Conservation (phyloP, 1,140 invertebrate species). For the Lepidurus couesii region DNA sequence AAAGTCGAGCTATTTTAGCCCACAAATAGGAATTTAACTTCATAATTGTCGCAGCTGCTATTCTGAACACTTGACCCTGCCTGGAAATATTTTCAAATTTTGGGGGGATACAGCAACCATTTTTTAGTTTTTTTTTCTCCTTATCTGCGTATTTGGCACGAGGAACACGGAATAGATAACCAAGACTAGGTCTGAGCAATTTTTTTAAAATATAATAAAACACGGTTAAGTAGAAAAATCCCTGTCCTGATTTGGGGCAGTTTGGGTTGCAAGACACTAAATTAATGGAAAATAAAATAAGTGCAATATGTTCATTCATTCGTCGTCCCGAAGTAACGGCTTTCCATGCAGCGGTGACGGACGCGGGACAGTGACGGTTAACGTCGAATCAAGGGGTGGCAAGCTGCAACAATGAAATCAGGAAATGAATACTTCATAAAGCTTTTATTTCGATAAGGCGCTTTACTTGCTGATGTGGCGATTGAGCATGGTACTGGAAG, state of each 20-base stretch:
- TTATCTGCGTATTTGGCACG: background rate
- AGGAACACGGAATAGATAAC: background rate
- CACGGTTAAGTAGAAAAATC: background rate
- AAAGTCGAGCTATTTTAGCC: no score
- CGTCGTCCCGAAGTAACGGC: constrained; percentile 8
- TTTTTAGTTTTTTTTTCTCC: no score
- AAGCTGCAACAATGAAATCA: background rate
- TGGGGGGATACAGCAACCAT: no score
- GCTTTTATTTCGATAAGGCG: background rate
- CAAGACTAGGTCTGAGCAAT: constrained; percentile 10
- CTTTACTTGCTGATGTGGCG: background rate
- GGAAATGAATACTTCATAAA: background rate
- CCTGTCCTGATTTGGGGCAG: background rate
- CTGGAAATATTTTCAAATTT: no score
- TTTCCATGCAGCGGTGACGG: background rate
- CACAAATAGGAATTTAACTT: no score
- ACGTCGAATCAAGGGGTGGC: background rate
- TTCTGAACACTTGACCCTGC: no score
- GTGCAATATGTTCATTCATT: background rate
- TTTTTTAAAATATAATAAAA: background rate
- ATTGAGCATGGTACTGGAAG: background rate
- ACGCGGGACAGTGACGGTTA: background rate
- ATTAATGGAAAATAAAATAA: background rate
- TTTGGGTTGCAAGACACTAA: background rate
- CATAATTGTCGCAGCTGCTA: no score